A percentile compares a stretch with the other conserved stretches of the same genome.
Evolutionary conservation across 2,888 invertebrate species (phyloP).

Genomic region (Arrhopalites spinosus): DNA sequence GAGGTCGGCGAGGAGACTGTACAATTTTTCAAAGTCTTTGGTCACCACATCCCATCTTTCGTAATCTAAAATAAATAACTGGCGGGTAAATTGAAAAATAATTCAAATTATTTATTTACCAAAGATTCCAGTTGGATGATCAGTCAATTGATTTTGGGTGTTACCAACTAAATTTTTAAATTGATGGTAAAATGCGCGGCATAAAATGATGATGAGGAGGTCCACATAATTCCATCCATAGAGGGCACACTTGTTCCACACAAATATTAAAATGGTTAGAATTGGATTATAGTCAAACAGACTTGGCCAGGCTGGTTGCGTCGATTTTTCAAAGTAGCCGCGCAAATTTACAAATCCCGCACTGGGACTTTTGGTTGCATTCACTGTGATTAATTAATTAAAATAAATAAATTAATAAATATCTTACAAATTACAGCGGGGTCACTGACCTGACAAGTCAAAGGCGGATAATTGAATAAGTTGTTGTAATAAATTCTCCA

Average conservation of each 20-base stretch:
- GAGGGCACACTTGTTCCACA: slow-evolving; percentile 26
- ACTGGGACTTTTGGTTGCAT: too few species aligned
- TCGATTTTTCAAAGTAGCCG: slow-evolving; percentile 6
- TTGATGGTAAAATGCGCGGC: slow-evolving; percentile 19
- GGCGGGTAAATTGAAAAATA: too few species aligned
- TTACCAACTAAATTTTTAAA: slow-evolving; percentile 10
- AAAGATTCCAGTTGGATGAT: too few species aligned
- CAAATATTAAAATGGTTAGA: not conserved
- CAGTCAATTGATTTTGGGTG: too few species aligned
- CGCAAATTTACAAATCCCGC: too few species aligned
- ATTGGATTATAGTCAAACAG: slow-evolving; percentile 22
- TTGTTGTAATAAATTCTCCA: slow-evolving; percentile 27
- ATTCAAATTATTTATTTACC: too few species aligned
- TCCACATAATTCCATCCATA: slow-evolving; percentile 29
- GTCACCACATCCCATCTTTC: slow-evolving; percentile 9
- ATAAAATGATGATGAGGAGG: slow-evolving; percentile 28
- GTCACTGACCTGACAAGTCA: not conserved
- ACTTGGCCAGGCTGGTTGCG: slow-evolving; percentile 13
- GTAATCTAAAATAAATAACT: too few species aligned
- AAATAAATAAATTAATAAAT: not conserved
- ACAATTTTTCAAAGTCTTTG: slow-evolving; percentile 19
- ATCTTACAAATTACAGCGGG: too few species aligned
- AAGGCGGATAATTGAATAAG: not conserved
- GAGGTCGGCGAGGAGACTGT: not conserved
- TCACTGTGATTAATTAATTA: not conserved